Evolutionary conservation across 2,888 invertebrate species (phyloP).

Genomic region (Scaptomyza reducta): DNA sequence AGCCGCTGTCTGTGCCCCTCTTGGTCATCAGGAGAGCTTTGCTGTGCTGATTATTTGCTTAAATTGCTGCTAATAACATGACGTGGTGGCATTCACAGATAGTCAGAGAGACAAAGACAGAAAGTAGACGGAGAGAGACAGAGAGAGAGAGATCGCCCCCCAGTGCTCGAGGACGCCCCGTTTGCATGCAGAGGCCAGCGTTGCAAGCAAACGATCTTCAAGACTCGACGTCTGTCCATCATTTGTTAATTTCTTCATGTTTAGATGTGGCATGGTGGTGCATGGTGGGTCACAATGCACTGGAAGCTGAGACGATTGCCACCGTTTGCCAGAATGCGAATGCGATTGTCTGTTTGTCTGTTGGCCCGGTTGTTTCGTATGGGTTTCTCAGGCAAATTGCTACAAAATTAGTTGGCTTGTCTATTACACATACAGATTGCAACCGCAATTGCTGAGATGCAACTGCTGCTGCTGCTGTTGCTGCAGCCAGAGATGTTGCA

Average conservation of each 20-base stretch:
- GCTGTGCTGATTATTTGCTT: constrained; percentile 83
- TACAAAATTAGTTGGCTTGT: constrained; percentile 74
- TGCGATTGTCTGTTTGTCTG: constrained; percentile 3
- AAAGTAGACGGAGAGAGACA: too few species aligned
- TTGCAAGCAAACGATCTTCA: constrained; percentile 14
- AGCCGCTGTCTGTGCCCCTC: neutral
- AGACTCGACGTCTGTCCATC: constrained; percentile 77
- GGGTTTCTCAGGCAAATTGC: constrained; percentile 76
- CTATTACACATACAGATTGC: constrained; percentile 75
- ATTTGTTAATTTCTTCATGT: constrained; percentile 81
- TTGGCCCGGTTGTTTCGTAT: constrained; percentile 43
- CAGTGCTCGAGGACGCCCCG: constrained; percentile 60
- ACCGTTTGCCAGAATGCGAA: constrained; percentile 59
- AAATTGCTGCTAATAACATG: constrained; percentile 84
- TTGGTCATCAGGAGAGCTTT: constrained; percentile 33
- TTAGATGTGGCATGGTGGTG: constrained; percentile 15
- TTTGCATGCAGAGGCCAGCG: constrained; percentile 56
- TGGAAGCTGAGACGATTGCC: constrained; percentile 49
- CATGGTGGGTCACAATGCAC: neutral
- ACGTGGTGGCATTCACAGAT: constrained; percentile 77
- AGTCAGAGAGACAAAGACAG: too few species aligned
- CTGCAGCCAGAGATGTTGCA: constrained; percentile 55
- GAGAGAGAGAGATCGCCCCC: constrained; percentile 53
- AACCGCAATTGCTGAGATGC: constrained; percentile 58
- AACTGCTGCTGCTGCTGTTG: constrained; percentile 14